Evolutionary conservation across 1,140 invertebrate species (phyloP), one percentile per base, ranked within the genome.

Genomic region (Drosophila watanabei): DNA sequence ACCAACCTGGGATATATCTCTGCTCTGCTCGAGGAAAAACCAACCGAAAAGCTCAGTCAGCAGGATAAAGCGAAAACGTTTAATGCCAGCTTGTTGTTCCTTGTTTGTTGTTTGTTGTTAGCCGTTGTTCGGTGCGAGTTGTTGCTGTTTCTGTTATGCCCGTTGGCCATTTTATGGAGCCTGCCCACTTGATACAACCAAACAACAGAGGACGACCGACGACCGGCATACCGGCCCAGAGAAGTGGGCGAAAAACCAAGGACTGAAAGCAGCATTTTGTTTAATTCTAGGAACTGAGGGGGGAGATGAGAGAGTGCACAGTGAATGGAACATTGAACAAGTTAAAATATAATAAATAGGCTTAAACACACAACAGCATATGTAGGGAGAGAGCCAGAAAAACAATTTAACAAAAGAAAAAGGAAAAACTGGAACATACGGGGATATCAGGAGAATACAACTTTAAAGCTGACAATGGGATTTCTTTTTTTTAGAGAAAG

Each of bases 321-420:
- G 59, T 84, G 62, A 76, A 87, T 79, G 69, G 80, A 70, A 89
- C 84, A 87, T 89, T 89, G 80, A 88, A 70, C 84, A 87, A 83
- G 68, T 84, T 89, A 88, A 88, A 89, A 89, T 89, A 87, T 88
- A 88, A 87, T 83, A 88, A 83, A 80, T 70, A 78, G 77, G 80
- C 68, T 80, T 62, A 61, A 73, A 72, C 33, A 65, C 68, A 51
- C 60, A 65, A 18, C 32, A 33, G 20, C 66, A 70, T 52, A 61
- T 68, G 35, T 16, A 33, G 10, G 5, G 1, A 18, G 28, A 16
- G 7, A 18, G 33, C 5, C n/a, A 33, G 33, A 28, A 64, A 37
- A 39, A 28, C 18, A 39, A 43, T n/a, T 37, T 46, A 43, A 30
- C 45, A 28, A 49, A 39, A 33, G 30, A 37, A 48, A n/a, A n/a